Evolutionary conservation across 2,113 vertebrate species (phyloP), one percentile per base, ranked within the genome.

Genomic region (Psilopogon haemacephalus): DNA sequence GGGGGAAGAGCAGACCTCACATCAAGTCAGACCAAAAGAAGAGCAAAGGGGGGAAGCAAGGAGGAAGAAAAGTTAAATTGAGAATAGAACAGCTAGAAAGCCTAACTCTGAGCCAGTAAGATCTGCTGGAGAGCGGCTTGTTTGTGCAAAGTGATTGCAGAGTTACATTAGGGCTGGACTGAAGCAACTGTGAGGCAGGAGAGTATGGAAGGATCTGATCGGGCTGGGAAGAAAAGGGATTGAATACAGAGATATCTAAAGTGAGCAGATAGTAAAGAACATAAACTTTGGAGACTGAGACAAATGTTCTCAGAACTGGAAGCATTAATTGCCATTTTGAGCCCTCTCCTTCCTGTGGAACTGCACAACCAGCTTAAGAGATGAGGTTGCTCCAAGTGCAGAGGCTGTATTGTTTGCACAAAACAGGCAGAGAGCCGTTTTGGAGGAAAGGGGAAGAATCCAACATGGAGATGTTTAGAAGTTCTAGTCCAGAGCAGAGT

Each of bases 1-100:
- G 32, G 37, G 38, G 77, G 59, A 82, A 92, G 38, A 94, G 37
- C 56, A 95, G 88, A 89, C 37, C 44, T 89, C 78, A 78, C 15
- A 44, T 69, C 35, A 84, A 86, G 75, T 86, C 71, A 71, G 62
- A 85, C 11, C 6, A 7, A 91, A 91, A 86, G 30, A 26, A 87
- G 60, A 88, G 37, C 11, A 86, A 75, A 69, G 55, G 33, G 33
- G 21, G 40, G 71, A 73, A 92, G 37, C 62, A 59, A 37, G 32
- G 72, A 91, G 21, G 60, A 81, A 81, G 50, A 77, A 91, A 28
- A 76, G 17, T 58, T 82, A 54, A 73, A 70, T 40, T 33, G 17
- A 85, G 35, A 67, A 69, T 37, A 44, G 19, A 78, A 81, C n/a
- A 62, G 40, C 19, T 70, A 46, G 64, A 86, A 78, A 33, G n/a